Evolutionary conservation across 35 echinoderm and acorn worm species (phyloP), one percentile per base, ranked within the genome.

Genomic region (Chiridota heheva): DNA sequence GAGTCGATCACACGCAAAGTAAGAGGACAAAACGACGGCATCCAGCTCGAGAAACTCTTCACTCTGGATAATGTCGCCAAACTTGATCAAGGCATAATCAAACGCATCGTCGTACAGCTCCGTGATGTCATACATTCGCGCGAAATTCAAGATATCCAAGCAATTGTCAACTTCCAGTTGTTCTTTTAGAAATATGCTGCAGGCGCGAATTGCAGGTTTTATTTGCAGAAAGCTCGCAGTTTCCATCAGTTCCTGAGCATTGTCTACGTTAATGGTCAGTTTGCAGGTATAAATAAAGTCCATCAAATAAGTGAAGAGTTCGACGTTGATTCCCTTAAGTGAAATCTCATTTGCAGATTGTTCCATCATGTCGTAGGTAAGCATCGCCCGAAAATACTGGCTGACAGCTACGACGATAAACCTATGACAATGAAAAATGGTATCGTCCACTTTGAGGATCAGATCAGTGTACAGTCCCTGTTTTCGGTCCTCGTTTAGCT

Each of bases 371-470:
- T 69, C 80, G 7, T 73, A 87, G 12, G 95, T 88, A 27, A 98
- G 86, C 95, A 98, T 98, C 3, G 95, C 95, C 13, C 89, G 70
- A 59, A 98, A 98, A 51, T 92, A 98, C 7, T 84, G 85, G 42
- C 95, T 91, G 17, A 87, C 73, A 36, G 95, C 95, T 20, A 91
- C 81, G 38, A 98, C 51, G 16, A 98, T 45, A 40, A 82, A 80
- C 42, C 84, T 73, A 57, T 98, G 95, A 35, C 89, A 98, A 24
- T 60, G 81, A 42, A 98, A 98, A 28, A 43, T 22, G 8, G 47
- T 48, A 30, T 81, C 86, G 37, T 88, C 89, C 30, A 98, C 81
- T 42, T 73, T 78, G 44, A 98, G 38, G 7, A 92, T 42, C 6
- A 98, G 71, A 69, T 98, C 95, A 2, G 89, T 98, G 25, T 91